phyloP scores from a whole-genome alignment of 2,888 invertebrate species.

The Gasteruption jaculator region DNA sequence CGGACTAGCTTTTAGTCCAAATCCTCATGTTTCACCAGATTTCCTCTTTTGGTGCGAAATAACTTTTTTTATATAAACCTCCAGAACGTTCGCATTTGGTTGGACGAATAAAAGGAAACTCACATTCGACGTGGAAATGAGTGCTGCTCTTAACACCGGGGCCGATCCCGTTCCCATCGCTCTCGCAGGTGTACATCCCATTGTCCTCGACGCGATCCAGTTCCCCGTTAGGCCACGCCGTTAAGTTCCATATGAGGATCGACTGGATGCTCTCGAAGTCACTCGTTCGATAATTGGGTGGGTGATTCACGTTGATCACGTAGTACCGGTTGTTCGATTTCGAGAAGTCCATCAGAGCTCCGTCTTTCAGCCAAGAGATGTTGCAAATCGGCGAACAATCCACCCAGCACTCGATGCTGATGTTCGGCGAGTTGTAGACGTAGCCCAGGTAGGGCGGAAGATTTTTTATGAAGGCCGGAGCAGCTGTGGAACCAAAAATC shows the following conservation, averaged over 20 bases:
- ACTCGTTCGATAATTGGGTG: conserved; percentile 73
- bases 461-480: conserved; percentile 82
- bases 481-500: conserved; percentile 57
- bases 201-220: conserved; percentile 74
- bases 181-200: conserved; percentile 75
- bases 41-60: too few relatives aligned
- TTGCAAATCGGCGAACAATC: conserved; percentile 85
- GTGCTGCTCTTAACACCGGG: conserved; percentile 78
- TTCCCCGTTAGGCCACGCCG: conserved; percentile 74
- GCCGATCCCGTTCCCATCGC: conserved; percentile 73
- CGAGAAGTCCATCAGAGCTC: conserved; percentile 60
- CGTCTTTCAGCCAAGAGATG: conserved; percentile 81
- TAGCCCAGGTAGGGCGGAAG: conserved; percentile 79
- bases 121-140: conserved; percentile 85
- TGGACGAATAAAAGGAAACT: conserved; percentile 54
- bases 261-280: conserved; percentile 87
- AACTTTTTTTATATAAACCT: too few relatives aligned
- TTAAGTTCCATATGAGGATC: conserved; percentile 85
- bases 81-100: too few relatives aligned
- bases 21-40: too few relatives aligned
- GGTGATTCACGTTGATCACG: conserved; percentile 63
- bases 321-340: conserved; percentile 61
- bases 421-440: conserved; percentile 66
- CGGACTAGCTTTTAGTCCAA: too few relatives aligned
- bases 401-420: conserved; percentile 76